Percentiles rank a stretch among this genome's conserved stretches.
Evolutionary conservation across 1,140 invertebrate species (phyloP).

Genomic region (Drosophila simulans): DNA sequence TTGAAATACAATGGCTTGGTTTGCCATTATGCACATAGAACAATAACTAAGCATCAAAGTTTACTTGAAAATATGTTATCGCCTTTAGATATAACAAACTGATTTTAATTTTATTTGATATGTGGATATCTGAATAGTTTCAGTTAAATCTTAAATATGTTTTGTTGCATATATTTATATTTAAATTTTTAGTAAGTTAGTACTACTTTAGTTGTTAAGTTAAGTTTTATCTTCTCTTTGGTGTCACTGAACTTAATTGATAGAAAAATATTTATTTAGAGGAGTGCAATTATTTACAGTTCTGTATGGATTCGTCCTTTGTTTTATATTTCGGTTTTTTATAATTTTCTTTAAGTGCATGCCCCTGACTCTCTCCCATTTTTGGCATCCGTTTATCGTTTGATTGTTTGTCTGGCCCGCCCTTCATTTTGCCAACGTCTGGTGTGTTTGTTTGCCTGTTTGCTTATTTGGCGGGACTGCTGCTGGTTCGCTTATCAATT

Average conservation of each 20-base stretch:
- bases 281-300: not conserved
- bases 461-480: slow-evolving; percentile 70
- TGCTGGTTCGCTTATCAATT: slow-evolving; percentile 75
- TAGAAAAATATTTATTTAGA: not conserved
- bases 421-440: slow-evolving; percentile 36
- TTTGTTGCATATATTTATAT: not conserved
- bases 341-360: slow-evolving; percentile 6
- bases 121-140: too few species aligned
- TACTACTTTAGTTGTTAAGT: not conserved
- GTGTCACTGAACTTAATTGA: too few species aligned
- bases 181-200: not conserved
- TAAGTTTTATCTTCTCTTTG: too few species aligned
- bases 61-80: too few species aligned
- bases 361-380: slow-evolving; percentile 24
- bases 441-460: slow-evolving; percentile 51
- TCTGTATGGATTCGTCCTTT: not conserved
- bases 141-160: too few species aligned
- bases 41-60: not conserved
- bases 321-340: too few species aligned
- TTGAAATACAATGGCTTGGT: slow-evolving; percentile 74
- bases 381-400: slow-evolving; percentile 81
- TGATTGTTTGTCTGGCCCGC: slow-evolving; percentile 76
- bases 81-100: too few species aligned
- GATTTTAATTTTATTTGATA: too few species aligned
- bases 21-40: slow-evolving; percentile 3